A percentile compares a stretch with the other conserved stretches of the same genome.
Evolutionary conservation across 2,797 vertebrate genomes (phyloP).

Genomic region (Enteromius fasciolatus): DNA sequence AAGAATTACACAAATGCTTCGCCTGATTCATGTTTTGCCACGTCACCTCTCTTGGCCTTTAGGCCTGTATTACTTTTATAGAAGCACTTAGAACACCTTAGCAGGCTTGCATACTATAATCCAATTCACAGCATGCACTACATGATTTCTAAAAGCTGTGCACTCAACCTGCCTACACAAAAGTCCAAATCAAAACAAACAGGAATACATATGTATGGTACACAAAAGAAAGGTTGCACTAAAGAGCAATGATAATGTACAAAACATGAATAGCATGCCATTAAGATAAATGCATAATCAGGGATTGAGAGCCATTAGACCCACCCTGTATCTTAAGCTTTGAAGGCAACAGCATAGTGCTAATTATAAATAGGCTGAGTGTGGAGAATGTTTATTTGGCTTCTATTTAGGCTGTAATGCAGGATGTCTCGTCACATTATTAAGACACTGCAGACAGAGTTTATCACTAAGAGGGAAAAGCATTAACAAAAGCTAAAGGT

Average conservation of each 20-base stretch:
- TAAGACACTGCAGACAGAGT: background rate
- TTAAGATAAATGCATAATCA: background rate
- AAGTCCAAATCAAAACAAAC: background rate
- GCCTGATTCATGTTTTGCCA: background rate
- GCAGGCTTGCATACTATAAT: slow-evolving; percentile 9
- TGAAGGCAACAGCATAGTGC: background rate
- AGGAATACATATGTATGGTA: background rate
- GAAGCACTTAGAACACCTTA: slow-evolving; percentile 13
- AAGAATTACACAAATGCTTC: background rate
- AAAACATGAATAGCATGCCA: background rate
- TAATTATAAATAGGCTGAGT: slow-evolving; percentile 23
- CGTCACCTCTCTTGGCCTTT: background rate
- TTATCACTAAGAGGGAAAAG: background rate
- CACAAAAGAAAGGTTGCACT: background rate
- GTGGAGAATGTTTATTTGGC: slow-evolving; percentile 25
- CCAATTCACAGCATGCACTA: background rate
- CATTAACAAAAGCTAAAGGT: background rate
- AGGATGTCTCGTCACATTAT: slow-evolving; percentile 15
- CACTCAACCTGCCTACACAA: background rate
- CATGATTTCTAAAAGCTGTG: background rate
- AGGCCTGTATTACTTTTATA: background rate
- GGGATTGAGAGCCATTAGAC: background rate
- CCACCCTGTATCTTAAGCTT: slow-evolving; percentile 6
- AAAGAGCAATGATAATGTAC: background rate
- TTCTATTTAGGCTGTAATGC: background rate